A percentile compares a stretch with the other conserved stretches of the same genome.
Evolutionary conservation across 2,113 vertebrate species (phyloP).

Genomic region (Naja naja): DNA sequence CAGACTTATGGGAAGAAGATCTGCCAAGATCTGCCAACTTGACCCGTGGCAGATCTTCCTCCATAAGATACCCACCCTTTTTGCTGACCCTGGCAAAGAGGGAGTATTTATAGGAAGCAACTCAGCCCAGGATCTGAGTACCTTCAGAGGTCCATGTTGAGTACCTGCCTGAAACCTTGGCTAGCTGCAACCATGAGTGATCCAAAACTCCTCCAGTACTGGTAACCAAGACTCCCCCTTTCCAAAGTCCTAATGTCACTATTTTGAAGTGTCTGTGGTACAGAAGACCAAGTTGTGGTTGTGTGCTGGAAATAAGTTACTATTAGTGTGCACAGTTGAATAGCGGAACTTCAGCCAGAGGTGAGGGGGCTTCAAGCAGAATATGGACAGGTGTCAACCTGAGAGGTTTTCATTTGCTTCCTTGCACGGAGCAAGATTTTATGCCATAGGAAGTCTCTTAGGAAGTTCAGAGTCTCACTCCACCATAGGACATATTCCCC

Average conservation of each 20-base stretch:
- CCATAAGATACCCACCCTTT: background rate
- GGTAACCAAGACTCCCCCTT: background rate
- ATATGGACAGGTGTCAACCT: background rate
- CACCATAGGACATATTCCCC: background rate
- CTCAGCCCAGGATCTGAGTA: background rate
- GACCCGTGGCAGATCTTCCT: background rate
- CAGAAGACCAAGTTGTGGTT: background rate
- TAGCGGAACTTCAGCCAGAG: background rate
- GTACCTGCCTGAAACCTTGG: background rate
- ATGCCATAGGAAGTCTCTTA: background rate
- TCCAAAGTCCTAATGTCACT: background rate
- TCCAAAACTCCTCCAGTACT: background rate
- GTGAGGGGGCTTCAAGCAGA: background rate
- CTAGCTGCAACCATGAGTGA: background rate
- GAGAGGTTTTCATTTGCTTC: background rate
- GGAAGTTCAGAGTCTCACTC: background rate
- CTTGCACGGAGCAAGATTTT: background rate
- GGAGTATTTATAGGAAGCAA: background rate
- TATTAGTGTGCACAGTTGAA: background rate
- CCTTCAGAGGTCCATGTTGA: background rate
- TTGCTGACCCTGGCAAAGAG: too few species aligned
- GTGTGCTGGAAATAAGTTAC: background rate
- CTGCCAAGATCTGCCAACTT: too few species aligned
- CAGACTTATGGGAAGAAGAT: background rate
- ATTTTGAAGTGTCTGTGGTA: background rate